Base-by-base conservation (phyloP, 2,113 vertebrate species). In the Eudyptes chrysolophus region DNA sequence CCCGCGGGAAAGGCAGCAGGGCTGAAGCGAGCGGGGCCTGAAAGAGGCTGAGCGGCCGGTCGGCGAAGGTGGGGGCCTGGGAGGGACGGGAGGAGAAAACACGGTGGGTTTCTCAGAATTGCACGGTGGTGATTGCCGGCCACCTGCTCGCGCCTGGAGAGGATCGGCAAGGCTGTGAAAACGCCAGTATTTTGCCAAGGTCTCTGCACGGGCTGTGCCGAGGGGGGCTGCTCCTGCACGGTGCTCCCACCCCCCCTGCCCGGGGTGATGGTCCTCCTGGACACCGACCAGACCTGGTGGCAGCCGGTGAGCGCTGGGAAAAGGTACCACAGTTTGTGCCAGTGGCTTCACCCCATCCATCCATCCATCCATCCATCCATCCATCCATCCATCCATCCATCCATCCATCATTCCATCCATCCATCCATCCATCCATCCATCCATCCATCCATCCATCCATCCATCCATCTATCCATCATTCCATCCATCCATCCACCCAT, bases 1-100 rank as follows among this genome's bases (percentile, higher is more conserved):
- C 79, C 62, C 0, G 0, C 0, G 4, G 68, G 52, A 34, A 60
- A 36, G 27, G 17, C 48, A 70, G 5, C 0, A 2, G 60, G 76
- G 30, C 40, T 61, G 68, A 27, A 19, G 38, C 0, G 1, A 78
- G 62, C 3, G 1, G 36, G 26, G 30, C 26, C 48, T 49, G 40
- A 44, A 49, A 29, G 36, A 65, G 18, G 0, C 34, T n/a, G 65
- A 89, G 61, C 27, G 30, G 36, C 26, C 2, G 7, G 40, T 30
- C 2, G 4, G 60, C 3, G 4, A 48, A 48, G 42, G 11, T 40
- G 79, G 20, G 29, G 15, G 11, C 27, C 36, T 75, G 58, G 34
- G 62, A 46, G 11, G 27, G 54, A 3, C 1, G 1, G 54, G 40
- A 69, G 70, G 14, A 48, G 30, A 24, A 68, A 69, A 32, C 30